Evolutionary conservation across 1,140 invertebrate species (phyloP).

Genomic region (Anagrus nilaparvatae): DNA sequence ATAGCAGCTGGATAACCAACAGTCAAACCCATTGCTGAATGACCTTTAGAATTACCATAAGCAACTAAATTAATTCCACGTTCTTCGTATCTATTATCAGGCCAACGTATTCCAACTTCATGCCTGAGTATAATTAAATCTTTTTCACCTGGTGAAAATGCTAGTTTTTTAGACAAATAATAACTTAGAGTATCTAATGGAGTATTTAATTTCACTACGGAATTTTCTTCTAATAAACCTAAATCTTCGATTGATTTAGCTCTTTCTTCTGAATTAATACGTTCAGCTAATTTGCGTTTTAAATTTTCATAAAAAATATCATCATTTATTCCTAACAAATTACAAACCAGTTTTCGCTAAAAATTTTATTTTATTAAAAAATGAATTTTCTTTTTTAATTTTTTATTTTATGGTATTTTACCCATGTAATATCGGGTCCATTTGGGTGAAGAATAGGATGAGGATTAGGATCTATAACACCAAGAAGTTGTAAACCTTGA

Average conservation of each 20-base stretch:
- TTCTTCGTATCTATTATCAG: conserved; percentile 71
- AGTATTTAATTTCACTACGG: conserved; percentile 71
- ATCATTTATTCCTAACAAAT: conserved; percentile 70
- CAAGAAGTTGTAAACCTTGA: conserved; percentile 73
- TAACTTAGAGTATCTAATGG: conserved; percentile 88
- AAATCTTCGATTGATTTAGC: conserved; percentile 69
- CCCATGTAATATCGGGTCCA: conserved; percentile 95
- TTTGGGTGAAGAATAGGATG: conserved; percentile 84
- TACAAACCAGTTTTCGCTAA: conserved; percentile 77
- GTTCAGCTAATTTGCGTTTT: conserved; percentile 66
- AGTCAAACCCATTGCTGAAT: conserved; percentile 95
- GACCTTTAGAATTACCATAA: conserved; percentile 75
- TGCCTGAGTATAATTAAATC: conserved; percentile 93
- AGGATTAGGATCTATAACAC: conserved; percentile 76
- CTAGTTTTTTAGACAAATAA: conserved; percentile 78
- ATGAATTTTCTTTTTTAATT: conserved; percentile 1
- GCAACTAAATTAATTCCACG: conserved; percentile 87
- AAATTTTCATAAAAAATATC: conserved; percentile 93
- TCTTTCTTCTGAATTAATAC: conserved; percentile 59
- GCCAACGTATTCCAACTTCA: conserved; percentile 86
- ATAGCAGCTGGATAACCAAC: conserved; percentile 95
- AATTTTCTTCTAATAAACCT: conserved; percentile 76
- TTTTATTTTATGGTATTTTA: conserved; percentile 32
- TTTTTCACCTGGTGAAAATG: conserved; percentile 71
- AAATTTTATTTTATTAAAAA: conserved; percentile 11